phyloP scores from a whole-genome alignment of 2,888 invertebrate genomes.

The Patella caerulea region DNA sequence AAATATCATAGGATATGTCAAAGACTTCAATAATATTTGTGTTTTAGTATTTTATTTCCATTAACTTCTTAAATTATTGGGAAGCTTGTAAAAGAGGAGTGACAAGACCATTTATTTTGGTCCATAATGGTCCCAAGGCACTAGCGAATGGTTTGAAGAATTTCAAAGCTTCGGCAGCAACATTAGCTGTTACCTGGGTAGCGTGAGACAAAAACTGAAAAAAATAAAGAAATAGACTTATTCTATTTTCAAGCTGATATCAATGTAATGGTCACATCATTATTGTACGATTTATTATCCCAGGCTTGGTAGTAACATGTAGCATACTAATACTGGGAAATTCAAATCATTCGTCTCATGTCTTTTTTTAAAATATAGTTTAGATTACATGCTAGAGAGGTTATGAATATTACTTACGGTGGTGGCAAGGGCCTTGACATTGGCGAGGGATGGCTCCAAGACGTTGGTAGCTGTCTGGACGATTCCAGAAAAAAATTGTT shows the following conservation, averaged over 20 bases:
- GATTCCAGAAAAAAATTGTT: background rate
- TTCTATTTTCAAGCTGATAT: no score
- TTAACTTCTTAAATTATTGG: no score
- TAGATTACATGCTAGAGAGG: no score
- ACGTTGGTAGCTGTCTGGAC: background rate
- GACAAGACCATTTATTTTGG: background rate
- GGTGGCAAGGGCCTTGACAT: background rate
- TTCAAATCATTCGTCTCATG: no score
- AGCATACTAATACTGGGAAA: no score
- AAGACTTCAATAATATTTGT: no score
- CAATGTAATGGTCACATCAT: no score
- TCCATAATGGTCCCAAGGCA: background rate
- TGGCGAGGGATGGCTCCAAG: background rate
- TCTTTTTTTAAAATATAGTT: no score
- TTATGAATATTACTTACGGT: background rate
- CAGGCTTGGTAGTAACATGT: no score
- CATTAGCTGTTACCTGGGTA: background rate
- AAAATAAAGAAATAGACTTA: background rate
- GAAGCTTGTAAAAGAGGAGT: background rate
- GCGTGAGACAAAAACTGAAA: slow-evolving; percentile 1
- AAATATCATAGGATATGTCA: no score
- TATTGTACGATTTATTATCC: no score
- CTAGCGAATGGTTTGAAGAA: slow-evolving; percentile 2
- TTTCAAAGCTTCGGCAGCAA: background rate
- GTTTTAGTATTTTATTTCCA: no score